A percentile compares a stretch with the other conserved stretches of the same genome.
Evolutionary conservation across 2,113 vertebrate species (phyloP).

Genomic region (Pithys albifrons): DNA sequence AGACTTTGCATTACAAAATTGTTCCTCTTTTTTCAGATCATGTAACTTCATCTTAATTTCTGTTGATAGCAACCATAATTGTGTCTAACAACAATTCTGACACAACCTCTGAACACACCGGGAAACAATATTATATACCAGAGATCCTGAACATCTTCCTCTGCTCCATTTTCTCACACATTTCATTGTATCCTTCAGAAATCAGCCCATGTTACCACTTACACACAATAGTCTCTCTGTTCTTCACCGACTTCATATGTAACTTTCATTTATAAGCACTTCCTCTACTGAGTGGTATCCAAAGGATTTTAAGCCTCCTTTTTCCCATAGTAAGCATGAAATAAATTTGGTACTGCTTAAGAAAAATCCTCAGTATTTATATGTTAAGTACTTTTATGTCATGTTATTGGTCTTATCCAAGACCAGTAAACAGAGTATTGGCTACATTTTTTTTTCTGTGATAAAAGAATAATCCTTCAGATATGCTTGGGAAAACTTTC

Average conservation of each 20-base stretch:
- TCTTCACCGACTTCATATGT: neutral
- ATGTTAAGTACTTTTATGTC: neutral
- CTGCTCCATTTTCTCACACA: neutral
- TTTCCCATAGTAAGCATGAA: neutral
- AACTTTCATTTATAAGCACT: neutral
- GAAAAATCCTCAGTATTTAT: neutral
- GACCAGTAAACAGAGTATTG: neutral
- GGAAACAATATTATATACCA: neutral
- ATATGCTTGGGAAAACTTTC: neutral
- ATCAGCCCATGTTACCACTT: neutral
- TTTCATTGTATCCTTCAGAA: neutral
- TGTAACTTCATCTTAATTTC: neutral
- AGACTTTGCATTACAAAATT: neutral
- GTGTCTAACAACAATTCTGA: neutral
- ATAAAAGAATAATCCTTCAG: neutral
- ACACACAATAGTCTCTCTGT: neutral
- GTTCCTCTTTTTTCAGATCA: neutral
- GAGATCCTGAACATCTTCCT: neutral
- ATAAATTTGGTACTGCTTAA: neutral
- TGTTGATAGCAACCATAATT: neutral
- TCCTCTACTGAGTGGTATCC: neutral
- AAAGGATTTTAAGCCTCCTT: neutral
- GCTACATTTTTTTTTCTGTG: neutral
- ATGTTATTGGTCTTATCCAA: neutral
- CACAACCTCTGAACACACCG: neutral